Percentiles rank a stretch among this genome's conserved stretches.
phyloP scores from a whole-genome alignment of 2,113 vertebrate genomes.

The Sapayoa aenigma region DNA sequence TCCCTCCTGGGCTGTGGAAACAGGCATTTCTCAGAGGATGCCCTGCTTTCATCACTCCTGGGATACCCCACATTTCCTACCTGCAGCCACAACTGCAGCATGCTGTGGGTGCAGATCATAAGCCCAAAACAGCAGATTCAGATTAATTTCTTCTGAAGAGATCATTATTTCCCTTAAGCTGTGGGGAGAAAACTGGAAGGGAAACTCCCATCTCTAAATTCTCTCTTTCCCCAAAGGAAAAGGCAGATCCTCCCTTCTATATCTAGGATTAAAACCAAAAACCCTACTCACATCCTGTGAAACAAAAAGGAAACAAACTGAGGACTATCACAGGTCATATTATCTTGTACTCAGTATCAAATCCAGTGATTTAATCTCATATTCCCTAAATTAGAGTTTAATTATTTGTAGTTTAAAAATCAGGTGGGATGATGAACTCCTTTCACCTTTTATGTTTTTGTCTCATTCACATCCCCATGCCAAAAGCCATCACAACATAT shows the following conservation, averaged over 20 bases:
- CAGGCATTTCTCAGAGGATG: not conserved
- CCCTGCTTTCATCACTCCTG: not conserved
- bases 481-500: not conserved
- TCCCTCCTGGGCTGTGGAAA: not conserved
- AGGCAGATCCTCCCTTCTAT: not conserved
- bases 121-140: not conserved
- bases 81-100: not conserved
- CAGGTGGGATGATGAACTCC: fast-evolving
- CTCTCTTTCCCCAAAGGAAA: not conserved
- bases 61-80: not conserved
- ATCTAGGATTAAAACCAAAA: not conserved
- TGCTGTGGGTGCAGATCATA: fast-evolving
- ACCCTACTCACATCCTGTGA: not conserved
- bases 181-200: not conserved
- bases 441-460: not conserved
- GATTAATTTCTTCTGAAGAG: not conserved
- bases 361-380: not conserved
- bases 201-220: not conserved
- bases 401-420: not conserved
- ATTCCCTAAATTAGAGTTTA: not conserved
- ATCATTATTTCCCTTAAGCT: not conserved
- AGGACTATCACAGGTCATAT: not conserved
- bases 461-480: not conserved
- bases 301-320: not conserved
- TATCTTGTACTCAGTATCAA: not conserved